Percentiles rank a stretch among this genome's conserved stretches.
phyloP scores from a whole-genome alignment of 2,797 vertebrate species.

The Sternarchorhynchus goeldii region DNA sequence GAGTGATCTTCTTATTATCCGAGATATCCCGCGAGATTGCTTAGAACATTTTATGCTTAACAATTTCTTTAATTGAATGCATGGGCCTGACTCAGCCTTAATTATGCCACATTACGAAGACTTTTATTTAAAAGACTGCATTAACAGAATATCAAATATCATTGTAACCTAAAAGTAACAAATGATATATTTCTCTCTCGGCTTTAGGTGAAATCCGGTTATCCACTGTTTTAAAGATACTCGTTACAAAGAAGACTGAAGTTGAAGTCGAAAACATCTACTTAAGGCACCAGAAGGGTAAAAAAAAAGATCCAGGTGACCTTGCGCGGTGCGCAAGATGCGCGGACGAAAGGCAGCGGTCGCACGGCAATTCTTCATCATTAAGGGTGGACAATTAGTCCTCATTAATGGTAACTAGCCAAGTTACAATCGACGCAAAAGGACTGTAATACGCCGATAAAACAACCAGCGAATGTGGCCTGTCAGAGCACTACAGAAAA shows the following conservation, averaged over 20 bases:
- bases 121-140: not conserved
- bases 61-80: not conserved
- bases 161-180: too few relatives aligned
- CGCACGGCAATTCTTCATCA: conserved; percentile 15
- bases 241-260: too few relatives aligned
- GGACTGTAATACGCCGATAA: not conserved
- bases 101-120: conserved; percentile 8
- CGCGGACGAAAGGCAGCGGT: not conserved
- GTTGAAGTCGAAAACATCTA: too few relatives aligned
- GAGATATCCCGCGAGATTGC: not conserved
- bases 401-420: conserved; percentile 32
- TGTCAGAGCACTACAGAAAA: not conserved
- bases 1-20: not conserved
- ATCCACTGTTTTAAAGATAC: too few relatives aligned
- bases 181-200: too few relatives aligned
- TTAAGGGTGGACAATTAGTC: conserved; percentile 32
- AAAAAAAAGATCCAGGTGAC: conserved; percentile 12
- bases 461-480: not conserved
- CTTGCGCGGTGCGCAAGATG: not conserved
- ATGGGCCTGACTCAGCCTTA: conserved; percentile 6
- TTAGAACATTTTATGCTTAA: not conserved
- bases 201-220: too few relatives aligned
- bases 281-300: not conserved
- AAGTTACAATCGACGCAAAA: conserved; percentile 2
- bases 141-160: conserved; percentile 1